phyloP scores from a whole-genome alignment of 2,888 invertebrate genomes.

The Gymnoscelis rufifasciata region DNA sequence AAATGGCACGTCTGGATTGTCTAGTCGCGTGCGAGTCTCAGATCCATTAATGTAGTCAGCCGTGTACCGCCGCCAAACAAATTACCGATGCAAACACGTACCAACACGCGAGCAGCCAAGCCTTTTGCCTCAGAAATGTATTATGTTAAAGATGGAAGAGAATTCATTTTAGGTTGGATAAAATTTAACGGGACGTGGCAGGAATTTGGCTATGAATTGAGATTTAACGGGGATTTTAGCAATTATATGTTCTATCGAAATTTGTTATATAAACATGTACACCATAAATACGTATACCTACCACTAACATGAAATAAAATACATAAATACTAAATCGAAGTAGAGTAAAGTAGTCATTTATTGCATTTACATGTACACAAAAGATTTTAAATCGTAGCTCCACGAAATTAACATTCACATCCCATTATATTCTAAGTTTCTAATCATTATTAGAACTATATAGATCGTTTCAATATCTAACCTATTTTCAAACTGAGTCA shows the following conservation, averaged over 20 bases:
- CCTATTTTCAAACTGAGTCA: not conserved
- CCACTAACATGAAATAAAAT: too few species aligned
- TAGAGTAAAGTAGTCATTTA: too few species aligned
- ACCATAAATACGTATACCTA: too few species aligned
- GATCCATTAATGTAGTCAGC: constrained; percentile 75
- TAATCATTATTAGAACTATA: too few species aligned
- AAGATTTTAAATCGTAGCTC: too few species aligned
- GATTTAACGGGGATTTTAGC: not conserved
- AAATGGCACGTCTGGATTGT: constrained; percentile 48
- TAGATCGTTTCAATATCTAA: too few species aligned
- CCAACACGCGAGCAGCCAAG: constrained; percentile 73
- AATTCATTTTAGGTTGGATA: constrained; percentile 20
- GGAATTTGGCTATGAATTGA: constrained; percentile 3
- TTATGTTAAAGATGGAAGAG: constrained; percentile 10
- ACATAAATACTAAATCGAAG: too few species aligned
- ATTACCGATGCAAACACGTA: constrained; percentile 78
- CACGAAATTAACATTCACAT: too few species aligned
- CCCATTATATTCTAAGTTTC: too few species aligned
- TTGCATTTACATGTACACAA: too few species aligned
- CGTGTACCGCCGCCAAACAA: constrained; percentile 74
- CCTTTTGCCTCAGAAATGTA: constrained; percentile 51
- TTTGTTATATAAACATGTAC: too few species aligned
- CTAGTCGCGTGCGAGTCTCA: constrained; percentile 61
- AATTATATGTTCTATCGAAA: constrained; percentile 1
- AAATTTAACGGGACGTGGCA: constrained; percentile 1